phyloP scores from a whole-genome alignment of 2,797 vertebrate genomes.

The Rhinoraja longicauda region DNA sequence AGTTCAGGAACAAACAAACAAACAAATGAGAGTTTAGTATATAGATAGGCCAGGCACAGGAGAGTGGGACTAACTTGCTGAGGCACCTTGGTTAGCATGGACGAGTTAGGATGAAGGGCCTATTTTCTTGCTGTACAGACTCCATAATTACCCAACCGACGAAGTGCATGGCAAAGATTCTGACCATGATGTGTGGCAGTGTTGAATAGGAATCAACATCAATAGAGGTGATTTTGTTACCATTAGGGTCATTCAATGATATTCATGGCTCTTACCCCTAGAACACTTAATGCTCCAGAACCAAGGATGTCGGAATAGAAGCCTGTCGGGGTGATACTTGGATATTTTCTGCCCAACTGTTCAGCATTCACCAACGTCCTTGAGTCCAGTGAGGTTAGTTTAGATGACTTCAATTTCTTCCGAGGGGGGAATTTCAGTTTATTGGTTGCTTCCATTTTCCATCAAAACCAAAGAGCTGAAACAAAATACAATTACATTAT shows the following conservation, averaged over 20 bases:
- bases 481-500: neutral
- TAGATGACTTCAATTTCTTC: neutral
- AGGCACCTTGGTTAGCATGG: no score
- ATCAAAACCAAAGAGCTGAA: neutral
- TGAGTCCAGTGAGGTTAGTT: neutral
- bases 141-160: neutral
- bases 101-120: no score
- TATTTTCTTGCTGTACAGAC: no score
- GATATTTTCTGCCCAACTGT: constrained; percentile 45
- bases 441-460: neutral
- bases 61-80: no score
- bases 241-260: constrained; percentile 7
- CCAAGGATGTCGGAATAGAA: constrained; percentile 59
- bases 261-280: constrained; percentile 53
- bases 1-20: no score
- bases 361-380: neutral
- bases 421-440: neutral
- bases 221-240: neutral
- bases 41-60: no score
- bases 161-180: neutral
- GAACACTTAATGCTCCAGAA: constrained; percentile 48
- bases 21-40: no score
- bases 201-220: neutral
- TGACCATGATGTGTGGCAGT: no score
- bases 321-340: constrained; percentile 50